These are phyloP conservation scores for Toxotes chatareus DNA, from an alignment of 2,113 vertebrate genomes.

Conservation along the genomic window DNA sequence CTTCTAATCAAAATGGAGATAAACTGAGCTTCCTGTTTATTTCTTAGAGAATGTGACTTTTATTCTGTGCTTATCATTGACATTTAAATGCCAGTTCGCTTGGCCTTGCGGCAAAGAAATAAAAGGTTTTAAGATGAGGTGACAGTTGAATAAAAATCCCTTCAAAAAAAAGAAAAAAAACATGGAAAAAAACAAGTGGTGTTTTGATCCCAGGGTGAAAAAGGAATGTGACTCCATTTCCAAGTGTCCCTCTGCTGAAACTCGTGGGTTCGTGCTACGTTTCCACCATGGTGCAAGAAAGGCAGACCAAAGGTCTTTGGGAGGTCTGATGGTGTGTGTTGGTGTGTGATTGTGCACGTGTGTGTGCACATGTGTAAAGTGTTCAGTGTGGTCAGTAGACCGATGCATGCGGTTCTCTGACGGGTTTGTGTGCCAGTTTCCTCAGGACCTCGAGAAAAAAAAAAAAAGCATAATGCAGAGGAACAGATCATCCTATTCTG, in stretches of 20 bases:
- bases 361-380: constrained; percentile 38
- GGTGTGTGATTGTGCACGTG: constrained; percentile 19
- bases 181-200: neutral
- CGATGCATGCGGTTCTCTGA: constrained; percentile 40
- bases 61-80: neutral
- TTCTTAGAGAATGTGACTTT: neutral
- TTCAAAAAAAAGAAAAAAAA: neutral
- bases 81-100: constrained; percentile 38
- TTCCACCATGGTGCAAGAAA: constrained; percentile 62
- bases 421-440: constrained; percentile 44
- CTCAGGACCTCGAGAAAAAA: constrained; percentile 57
- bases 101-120: neutral
- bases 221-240: constrained; percentile 15
- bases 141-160: neutral
- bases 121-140: constrained; percentile 19
- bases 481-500: constrained; percentile 41
- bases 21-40: neutral
- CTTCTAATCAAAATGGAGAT: neutral
- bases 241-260: constrained; percentile 50
- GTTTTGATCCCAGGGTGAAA: constrained; percentile 3
- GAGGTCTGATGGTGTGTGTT: constrained; percentile 13
- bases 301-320: constrained; percentile 33
- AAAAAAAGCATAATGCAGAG: constrained; percentile 26
- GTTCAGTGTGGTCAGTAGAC: constrained; percentile 31
- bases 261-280: constrained; percentile 56